Percentiles rank a stretch among this genome's conserved stretches.
These are phyloP conservation scores for Hemibagrus wyckioides DNA, from an alignment of 2,113 vertebrate genomes.

Conservation along the genomic window DNA sequence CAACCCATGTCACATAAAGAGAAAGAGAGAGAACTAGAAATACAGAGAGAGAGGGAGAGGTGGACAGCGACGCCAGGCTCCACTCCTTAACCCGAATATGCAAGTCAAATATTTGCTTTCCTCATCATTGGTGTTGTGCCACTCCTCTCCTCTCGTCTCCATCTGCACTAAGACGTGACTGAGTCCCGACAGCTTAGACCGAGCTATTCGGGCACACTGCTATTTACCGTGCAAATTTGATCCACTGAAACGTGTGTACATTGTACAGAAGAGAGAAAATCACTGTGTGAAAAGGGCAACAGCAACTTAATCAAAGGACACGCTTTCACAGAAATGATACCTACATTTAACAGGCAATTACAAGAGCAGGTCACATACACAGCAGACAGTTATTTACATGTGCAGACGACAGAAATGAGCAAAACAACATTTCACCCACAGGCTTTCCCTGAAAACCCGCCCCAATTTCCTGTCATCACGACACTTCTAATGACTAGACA, in stretches of 20 bases:
- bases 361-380: not conserved
- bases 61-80: not conserved
- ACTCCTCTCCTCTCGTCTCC: not conserved
- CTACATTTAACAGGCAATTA: constrained; percentile 12
- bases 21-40: not conserved
- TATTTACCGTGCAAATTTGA: not conserved
- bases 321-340: constrained; percentile 26
- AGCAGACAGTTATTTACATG: not conserved
- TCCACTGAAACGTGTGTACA: not conserved
- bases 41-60: not conserved
- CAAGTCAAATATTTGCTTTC: constrained; percentile 8
- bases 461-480: not conserved
- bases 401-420: not conserved
- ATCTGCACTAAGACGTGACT: not conserved
- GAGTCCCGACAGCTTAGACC: constrained; percentile 3
- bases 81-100: not conserved
- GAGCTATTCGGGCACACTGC: not conserved
- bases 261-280: constrained; percentile 13
- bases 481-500: not conserved
- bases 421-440: not conserved
- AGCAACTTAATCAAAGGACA: not conserved
- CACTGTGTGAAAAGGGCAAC: not conserved
- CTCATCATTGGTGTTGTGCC: not conserved
- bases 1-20: constrained; percentile 4
- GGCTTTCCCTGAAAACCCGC: not conserved